Evolutionary conservation across 2,888 invertebrate genomes (phyloP).

Genomic region (Horisme vitalbata): DNA sequence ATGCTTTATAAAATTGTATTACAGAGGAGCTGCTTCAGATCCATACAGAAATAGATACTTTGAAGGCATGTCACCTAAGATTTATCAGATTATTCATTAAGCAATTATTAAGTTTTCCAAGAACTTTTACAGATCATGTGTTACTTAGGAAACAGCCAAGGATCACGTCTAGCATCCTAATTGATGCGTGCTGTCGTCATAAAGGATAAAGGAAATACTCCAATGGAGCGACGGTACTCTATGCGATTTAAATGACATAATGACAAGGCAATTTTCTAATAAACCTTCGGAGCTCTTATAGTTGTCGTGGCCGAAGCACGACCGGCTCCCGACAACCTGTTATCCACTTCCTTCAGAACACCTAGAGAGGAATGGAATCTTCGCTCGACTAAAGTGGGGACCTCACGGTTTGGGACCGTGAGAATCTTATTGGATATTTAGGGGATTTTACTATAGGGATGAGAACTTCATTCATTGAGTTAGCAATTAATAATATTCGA

Average conservation of each 20-base stretch:
- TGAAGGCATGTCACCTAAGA: too few species aligned
- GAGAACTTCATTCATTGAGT: background rate
- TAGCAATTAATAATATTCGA: too few species aligned
- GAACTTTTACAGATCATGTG: conserved; percentile 4
- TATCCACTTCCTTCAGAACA: conserved; percentile 75
- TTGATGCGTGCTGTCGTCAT: conserved; percentile 78
- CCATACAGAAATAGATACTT: too few species aligned
- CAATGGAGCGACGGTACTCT: conserved; percentile 80
- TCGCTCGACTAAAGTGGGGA: conserved; percentile 6
- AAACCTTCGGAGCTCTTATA: conserved; percentile 80
- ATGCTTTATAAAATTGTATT: background rate
- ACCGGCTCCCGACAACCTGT: conserved; percentile 70
- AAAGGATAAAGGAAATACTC: conserved; percentile 82
- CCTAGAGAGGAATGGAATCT: conserved; percentile 46
- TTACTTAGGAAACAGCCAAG: conserved; percentile 53
- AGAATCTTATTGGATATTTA: background rate
- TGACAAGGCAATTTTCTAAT: conserved; percentile 83
- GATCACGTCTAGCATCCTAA: conserved; percentile 69
- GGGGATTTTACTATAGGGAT: background rate
- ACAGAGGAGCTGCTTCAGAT: too few species aligned
- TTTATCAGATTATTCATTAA: too few species aligned
- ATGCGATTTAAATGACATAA: conserved; percentile 84
- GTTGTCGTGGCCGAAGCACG: conserved; percentile 65
- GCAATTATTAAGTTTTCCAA: background rate
- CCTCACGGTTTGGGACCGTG: background rate